Percentiles rank a stretch among this genome's conserved stretches.
These are phyloP conservation scores for Pterocles gutturalis DNA, from an alignment of 2,113 vertebrate species.

Conservation along the genomic window DNA sequence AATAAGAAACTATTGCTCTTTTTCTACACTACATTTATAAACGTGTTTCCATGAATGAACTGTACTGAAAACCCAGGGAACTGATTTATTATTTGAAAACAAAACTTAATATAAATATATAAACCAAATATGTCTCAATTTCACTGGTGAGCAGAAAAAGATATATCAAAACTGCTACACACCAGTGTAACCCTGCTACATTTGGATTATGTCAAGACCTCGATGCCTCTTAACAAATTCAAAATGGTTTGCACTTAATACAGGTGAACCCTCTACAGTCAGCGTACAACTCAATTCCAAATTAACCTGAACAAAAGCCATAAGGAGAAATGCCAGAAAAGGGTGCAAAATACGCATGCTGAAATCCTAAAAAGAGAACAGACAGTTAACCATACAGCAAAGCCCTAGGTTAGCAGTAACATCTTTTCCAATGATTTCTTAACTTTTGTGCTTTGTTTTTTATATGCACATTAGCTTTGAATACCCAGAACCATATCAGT, in stretches of 20 bases:
- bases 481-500: not conserved
- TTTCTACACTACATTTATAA: not conserved
- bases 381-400: not conserved
- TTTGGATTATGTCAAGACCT: not conserved
- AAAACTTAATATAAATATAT: not conserved
- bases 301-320: not conserved
- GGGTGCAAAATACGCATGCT: not conserved
- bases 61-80: not conserved
- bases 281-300: not conserved
- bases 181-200: not conserved
- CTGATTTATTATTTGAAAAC: not conserved
- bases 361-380: not conserved
- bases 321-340: not conserved
- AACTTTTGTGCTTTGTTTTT: not conserved
- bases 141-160: not conserved
- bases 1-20: not conserved
- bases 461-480: not conserved
- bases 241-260: not conserved
- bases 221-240: not conserved
- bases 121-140: not conserved
- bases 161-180: not conserved
- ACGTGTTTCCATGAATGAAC: not conserved
- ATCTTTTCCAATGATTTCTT: not conserved
- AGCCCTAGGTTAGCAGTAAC: constrained; percentile 10
- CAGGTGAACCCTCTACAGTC: not conserved